These are phyloP conservation scores for Camarhynchus parvulus DNA, from an alignment of 2,113 vertebrate genomes.

Conservation along the genomic window DNA sequence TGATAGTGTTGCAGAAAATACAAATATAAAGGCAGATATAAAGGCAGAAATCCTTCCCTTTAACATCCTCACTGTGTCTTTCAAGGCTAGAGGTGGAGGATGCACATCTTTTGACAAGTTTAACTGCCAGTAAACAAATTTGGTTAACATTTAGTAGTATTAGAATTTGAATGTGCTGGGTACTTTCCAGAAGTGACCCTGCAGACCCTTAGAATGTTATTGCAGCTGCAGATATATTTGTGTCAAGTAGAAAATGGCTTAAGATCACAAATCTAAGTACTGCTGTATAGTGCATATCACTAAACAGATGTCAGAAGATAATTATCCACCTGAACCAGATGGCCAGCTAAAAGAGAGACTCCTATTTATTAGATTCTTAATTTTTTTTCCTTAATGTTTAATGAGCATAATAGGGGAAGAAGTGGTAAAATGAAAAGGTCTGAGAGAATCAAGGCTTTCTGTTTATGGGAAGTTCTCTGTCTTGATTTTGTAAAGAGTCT, in stretches of 20 bases:
- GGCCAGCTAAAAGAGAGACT: not conserved
- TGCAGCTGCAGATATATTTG: not conserved
- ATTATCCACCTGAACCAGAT: constrained; percentile 52
- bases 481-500: not conserved
- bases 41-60: not conserved
- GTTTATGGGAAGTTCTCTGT: not conserved
- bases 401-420: not conserved
- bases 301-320: constrained; percentile 24
- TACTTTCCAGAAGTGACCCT: not conserved
- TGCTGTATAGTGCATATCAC: not conserved
- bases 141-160: not conserved
- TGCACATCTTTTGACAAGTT: not conserved
- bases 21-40: not conserved
- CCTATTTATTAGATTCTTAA: not conserved
- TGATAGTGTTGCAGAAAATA: not conserved
- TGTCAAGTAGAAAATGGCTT: not conserved
- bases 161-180: not conserved
- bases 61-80: not conserved
- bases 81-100: not conserved
- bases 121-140: not conserved
- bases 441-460: not conserved
- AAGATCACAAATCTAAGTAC: not conserved
- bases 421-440: not conserved
- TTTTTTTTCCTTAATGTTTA: not conserved
- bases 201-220: not conserved